Conservation (phyloP, 2,888 invertebrate species). For the Heliconius aoede region DNA sequence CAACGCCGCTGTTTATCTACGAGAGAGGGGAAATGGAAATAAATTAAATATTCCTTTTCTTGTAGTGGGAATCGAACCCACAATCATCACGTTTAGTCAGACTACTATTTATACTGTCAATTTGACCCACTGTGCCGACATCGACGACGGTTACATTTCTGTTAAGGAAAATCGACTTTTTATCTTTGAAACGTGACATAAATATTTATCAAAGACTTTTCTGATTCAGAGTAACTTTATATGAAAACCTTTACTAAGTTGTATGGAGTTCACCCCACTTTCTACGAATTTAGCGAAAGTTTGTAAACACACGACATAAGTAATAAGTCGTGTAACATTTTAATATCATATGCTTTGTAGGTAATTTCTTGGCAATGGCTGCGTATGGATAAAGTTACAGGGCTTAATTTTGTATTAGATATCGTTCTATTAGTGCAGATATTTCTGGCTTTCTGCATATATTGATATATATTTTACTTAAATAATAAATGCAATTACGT, state of each 20-base stretch:
- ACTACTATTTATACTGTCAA: no score
- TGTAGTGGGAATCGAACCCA: no score
- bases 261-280: conserved; percentile 27
- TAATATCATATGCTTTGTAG: not conserved
- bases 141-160: not conserved
- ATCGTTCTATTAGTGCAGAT: no score
- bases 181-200: conserved; percentile 17
- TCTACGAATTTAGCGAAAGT: conserved; percentile 14
- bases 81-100: no score
- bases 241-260: conserved; percentile 23
- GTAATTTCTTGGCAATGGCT: not conserved
- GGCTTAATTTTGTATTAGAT: no score
- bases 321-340: no score
- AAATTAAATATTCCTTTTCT: not conserved
- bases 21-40: not conserved
- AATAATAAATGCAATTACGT: no score
- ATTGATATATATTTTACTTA: no score
- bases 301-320: conserved; percentile 4
- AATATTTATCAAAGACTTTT: conserved; percentile 23
- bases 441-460: no score
- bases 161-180: conserved; percentile 1
- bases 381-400: no score
- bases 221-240: conserved; percentile 24
- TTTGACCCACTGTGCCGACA: not conserved
- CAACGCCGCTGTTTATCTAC: not conserved